Base-by-base conservation (phyloP, 2,888 invertebrate genomes). In the Lasioglossum calceatum region DNA sequence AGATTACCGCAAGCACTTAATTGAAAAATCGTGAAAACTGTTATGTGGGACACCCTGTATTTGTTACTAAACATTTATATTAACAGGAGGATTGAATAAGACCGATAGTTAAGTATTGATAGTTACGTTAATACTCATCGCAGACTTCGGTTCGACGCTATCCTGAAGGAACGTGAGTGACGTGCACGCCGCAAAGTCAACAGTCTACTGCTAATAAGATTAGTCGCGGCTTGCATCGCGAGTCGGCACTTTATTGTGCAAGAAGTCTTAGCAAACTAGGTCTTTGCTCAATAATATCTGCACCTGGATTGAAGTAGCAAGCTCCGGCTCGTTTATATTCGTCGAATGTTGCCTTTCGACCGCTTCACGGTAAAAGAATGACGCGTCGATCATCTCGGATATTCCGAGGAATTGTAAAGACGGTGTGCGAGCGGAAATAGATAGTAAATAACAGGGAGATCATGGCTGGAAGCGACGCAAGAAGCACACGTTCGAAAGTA, bases 401-500 rank as follows among this genome's bases (percentile, higher is more conserved):
- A 58, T 58, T n/a, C 58, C 4, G 12, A 58, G 58, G n/a, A n/a
- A 58, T 58, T n/a, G n/a, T n/a, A n/a, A 58, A 12, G 58, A 58
- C 58, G 4, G 58, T 4, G n/a, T 1, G 4, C 58, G 10, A 58
- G 1, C 58, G 58, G 58, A 58, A 58, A 58, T 58, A n/a, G n/a
- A 58, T 12, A n/a, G n/a, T 12, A 58, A 58, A 58, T 58, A 58
- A 12, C 58, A n/a, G n/a, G n/a, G n/a, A n/a, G 58, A 58, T 58
- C n/a, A 58, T 12, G n/a, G n/a, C 4, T 58, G 8, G 12, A 58
- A 58, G n/a, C 58, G 8, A 0, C 12, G 58, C 58, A 58, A 58
- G 58, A 58, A 58, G 58, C n/a, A 58, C 58, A 58, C 58, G 8
- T 58, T 58, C n/a, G 58, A 58, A 58, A 58, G 58, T 58, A 58